phyloP scores from a whole-genome alignment of 2,888 invertebrate genomes.

The Lycaena phlaeas region DNA sequence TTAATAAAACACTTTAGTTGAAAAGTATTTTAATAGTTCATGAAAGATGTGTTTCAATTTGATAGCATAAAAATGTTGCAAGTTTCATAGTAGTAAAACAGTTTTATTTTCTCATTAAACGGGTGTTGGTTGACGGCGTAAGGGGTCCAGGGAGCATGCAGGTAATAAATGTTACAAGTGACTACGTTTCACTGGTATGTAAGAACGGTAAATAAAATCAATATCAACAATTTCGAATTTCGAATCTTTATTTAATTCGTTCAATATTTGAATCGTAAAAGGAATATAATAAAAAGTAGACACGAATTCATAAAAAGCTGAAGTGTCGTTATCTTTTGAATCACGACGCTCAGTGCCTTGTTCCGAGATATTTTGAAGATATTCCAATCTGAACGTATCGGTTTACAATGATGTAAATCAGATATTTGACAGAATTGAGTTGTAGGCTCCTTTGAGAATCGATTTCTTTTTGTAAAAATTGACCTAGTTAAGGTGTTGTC shows the following conservation, averaged over 20 bases:
- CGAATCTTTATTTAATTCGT: conserved; percentile 1
- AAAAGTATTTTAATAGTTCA: too few relatives aligned
- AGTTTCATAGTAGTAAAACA: too few relatives aligned
- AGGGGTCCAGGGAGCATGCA: too few relatives aligned
- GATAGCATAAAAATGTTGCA: too few relatives aligned
- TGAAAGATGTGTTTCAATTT: too few relatives aligned
- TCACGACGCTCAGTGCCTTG: conserved; percentile 16
- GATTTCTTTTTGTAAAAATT: conserved; percentile 11
- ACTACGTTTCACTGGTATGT: too few relatives aligned
- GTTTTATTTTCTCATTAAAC: too few relatives aligned
- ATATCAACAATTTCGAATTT: too few relatives aligned
- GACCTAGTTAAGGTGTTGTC: conserved; percentile 1
- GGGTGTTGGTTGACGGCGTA: too few relatives aligned
- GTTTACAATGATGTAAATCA: conserved; percentile 15
- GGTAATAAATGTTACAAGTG: too few relatives aligned
- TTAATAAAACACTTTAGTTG: too few relatives aligned
- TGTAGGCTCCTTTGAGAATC: conserved; percentile 4
- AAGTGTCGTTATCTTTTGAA: conserved; percentile 17
- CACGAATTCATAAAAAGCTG: conserved; percentile 19
- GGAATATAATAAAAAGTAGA: conserved; percentile 17
- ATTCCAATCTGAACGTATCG: conserved; percentile 15
- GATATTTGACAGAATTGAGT: conserved; percentile 12
- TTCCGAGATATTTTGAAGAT: conserved; percentile 14
- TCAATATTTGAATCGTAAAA: conserved; percentile 16
- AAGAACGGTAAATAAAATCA: too few relatives aligned